A percentile compares a stretch with the other conserved stretches of the same genome.
Conservation (phyloP, 64 coral and sea anemone species). For the Trachythela sp. region DNA sequence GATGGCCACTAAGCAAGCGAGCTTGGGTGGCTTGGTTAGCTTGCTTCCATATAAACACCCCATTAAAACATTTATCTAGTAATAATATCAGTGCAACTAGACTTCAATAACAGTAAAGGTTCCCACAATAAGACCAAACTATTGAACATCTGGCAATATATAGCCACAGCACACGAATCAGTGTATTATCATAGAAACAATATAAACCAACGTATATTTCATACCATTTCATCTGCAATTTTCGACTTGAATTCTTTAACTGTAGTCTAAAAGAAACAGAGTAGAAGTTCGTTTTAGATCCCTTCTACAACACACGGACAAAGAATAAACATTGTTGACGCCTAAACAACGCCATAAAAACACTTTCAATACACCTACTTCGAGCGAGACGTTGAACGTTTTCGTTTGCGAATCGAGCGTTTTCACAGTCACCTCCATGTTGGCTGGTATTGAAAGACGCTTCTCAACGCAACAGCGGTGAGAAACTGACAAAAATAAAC, state of each 20-base stretch:
- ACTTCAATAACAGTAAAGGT: too few relatives aligned
- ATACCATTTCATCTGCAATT: conserved; percentile 70
- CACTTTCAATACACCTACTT: conserved; percentile 39
- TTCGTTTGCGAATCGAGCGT: conserved; percentile 92
- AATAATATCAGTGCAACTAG: too few relatives aligned
- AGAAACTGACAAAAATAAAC: neutral
- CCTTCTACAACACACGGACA: neutral
- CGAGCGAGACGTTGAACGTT: conserved; percentile 57
- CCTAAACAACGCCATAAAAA: neutral
- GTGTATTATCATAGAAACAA: neutral
- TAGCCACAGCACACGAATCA: neutral
- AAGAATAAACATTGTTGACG: neutral
- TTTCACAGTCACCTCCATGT: conserved; percentile 94
- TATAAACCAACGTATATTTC: neutral
- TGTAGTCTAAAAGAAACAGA: conserved; percentile 50
- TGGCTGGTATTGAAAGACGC: neutral
- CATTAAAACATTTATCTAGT: too few relatives aligned
- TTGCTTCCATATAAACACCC: too few relatives aligned
- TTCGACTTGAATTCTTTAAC: conserved; percentile 88
- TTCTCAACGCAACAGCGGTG: neutral
- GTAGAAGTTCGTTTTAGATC: neutral
- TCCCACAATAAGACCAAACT: too few relatives aligned
- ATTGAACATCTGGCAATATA: too few relatives aligned
- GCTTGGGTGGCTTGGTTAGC: too few relatives aligned
- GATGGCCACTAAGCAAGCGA: too few relatives aligned